A percentile compares a stretch with the other conserved stretches of the same genome.
These are phyloP conservation scores for Eremophila alpestris DNA, from an alignment of 2,797 vertebrate genomes.

Conservation along the genomic window DNA sequence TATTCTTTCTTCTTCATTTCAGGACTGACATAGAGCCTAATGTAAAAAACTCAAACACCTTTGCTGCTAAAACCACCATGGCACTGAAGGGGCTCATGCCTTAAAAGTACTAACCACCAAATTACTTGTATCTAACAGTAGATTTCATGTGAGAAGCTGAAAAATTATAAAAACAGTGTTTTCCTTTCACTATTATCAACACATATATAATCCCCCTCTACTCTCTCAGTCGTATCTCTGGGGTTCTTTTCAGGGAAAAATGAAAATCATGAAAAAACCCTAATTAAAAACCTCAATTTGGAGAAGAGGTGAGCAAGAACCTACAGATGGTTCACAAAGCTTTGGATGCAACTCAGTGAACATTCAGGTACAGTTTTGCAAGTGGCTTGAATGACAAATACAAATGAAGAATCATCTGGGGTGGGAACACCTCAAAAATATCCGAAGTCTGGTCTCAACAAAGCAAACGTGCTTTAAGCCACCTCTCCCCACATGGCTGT, in stretches of 20 bases:
- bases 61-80: not conserved
- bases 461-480: not conserved
- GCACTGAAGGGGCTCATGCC: not conserved
- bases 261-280: not conserved
- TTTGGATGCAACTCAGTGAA: not conserved
- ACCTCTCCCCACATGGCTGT: not conserved
- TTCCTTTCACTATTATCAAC: not conserved
- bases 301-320: not conserved
- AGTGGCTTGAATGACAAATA: not conserved
- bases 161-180: not conserved
- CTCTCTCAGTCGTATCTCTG: not conserved
- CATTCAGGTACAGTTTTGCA: not conserved
- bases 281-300: not conserved
- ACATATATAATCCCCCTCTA: not conserved
- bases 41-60: not conserved
- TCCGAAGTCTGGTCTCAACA: not conserved
- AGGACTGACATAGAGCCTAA: not conserved
- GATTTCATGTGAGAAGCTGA: not conserved
- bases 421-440: not conserved
- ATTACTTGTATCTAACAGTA: not conserved
- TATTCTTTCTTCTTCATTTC: not conserved
- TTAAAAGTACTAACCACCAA: not conserved
- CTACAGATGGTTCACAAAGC: not conserved
- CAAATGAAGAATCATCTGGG: not conserved
- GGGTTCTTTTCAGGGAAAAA: not conserved